A percentile compares a stretch with the other conserved stretches of the same genome.
phyloP scores from a whole-genome alignment of 2,888 invertebrate genomes.

The Anarsia innoxiella region DNA sequence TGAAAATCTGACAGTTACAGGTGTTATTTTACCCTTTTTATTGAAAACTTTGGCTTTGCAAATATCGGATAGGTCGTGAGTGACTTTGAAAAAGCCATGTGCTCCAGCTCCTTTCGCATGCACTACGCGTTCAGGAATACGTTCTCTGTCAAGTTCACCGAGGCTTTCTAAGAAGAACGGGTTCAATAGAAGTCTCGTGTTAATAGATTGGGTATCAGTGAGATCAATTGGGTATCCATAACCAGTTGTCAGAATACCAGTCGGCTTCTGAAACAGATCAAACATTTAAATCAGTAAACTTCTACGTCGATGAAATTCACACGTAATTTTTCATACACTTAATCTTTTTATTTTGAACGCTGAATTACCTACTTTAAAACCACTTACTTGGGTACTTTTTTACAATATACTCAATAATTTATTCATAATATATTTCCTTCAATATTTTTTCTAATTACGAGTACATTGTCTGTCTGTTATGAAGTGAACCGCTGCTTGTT shows the following conservation, averaged over 20 bases:
- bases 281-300: no score
- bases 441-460: no score
- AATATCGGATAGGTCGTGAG: constrained; percentile 85
- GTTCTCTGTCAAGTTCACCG: constrained; percentile 87
- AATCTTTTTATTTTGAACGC: no score
- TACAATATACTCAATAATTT: no score
- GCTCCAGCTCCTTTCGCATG: constrained; percentile 96
- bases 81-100: constrained; percentile 88
- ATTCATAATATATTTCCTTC: no score
- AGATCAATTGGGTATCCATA: constrained; percentile 76
- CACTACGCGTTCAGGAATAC: constrained; percentile 93
- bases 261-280: constrained; percentile 1
- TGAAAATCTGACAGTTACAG: constrained; percentile 85
- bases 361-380: no score
- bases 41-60: constrained; percentile 84
- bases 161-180: constrained; percentile 82
- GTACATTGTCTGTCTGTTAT: no score
- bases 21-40: constrained; percentile 82
- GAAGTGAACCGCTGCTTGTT: no score
- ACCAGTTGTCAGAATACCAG: neutral
- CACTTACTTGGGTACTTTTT: no score
- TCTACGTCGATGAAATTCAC: no score
- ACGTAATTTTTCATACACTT: no score
- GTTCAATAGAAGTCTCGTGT: constrained; percentile 86
- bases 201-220: constrained; percentile 82